Percentiles rank a stretch among this genome's conserved stretches.
Evolutionary conservation across 2,113 vertebrate genomes (phyloP).

Genomic region (Cyprinodon variegatus): DNA sequence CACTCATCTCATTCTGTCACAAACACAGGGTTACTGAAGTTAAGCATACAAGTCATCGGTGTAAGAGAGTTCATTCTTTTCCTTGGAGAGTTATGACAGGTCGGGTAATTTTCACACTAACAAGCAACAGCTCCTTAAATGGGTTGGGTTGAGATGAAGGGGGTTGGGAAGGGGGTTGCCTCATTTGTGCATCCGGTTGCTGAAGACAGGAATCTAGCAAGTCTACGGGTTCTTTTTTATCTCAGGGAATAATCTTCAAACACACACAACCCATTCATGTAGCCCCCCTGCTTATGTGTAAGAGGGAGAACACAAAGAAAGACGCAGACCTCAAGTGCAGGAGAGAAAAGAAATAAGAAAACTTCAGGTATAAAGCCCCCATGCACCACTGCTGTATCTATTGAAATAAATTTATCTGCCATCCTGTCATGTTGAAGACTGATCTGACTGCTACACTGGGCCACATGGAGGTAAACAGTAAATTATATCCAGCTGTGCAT

Average conservation of each 20-base stretch:
- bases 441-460: constrained; percentile 57
- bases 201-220: constrained; percentile 63
- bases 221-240: constrained; percentile 69
- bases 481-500: constrained; percentile 43
- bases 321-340: constrained; percentile 34
- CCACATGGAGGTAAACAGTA: constrained; percentile 43
- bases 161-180: constrained; percentile 18
- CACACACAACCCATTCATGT: constrained; percentile 65
- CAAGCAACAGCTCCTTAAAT: constrained; percentile 65
- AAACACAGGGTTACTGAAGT: constrained; percentile 12
- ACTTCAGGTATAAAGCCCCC: constrained; percentile 49
- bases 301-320: constrained; percentile 25
- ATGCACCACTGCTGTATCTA: constrained; percentile 58
- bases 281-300: constrained; percentile 44
- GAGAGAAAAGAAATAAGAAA: constrained; percentile 15
- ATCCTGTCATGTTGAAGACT: constrained; percentile 56
- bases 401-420: constrained; percentile 60
- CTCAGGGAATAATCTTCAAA: constrained; percentile 71
- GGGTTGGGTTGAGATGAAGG: constrained; percentile 39
- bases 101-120: constrained; percentile 64
- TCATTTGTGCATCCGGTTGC: constrained; percentile 65
- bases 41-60: constrained; percentile 47
- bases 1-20: constrained; percentile 7
- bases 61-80: constrained; percentile 58
- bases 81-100: constrained; percentile 54